These are phyloP conservation scores for Drosophila varians DNA, from an alignment of 1,140 invertebrate genomes.

Conservation along the genomic window DNA sequence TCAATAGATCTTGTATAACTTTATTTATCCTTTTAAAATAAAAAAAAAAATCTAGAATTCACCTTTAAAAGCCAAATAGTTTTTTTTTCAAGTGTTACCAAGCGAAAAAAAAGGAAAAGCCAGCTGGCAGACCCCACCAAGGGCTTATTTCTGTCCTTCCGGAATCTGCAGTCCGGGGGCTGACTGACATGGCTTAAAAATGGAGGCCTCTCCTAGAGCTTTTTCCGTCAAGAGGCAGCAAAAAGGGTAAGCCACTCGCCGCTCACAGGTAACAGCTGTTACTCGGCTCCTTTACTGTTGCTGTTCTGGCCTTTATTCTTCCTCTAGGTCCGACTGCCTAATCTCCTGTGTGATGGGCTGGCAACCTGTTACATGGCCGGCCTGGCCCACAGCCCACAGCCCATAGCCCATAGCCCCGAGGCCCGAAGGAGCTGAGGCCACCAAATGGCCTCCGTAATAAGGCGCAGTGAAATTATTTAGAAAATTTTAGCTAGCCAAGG, in stretches of 20 bases:
- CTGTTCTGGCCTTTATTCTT: neutral
- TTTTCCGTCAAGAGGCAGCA: conserved; percentile 15
- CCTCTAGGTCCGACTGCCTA: conserved; percentile 52
- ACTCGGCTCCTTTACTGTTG: conserved; percentile 19
- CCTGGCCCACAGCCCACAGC: neutral
- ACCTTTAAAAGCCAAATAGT: no score
- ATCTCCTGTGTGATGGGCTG: conserved; percentile 68
- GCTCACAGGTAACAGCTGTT: conserved; percentile 59
- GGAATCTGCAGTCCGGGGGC: conserved; percentile 3
- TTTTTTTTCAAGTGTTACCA: no score
- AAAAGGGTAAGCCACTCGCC: conserved; percentile 65
- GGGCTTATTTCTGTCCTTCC: conserved; percentile 53
- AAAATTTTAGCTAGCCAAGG: conserved; percentile 52
- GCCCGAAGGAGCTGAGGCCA: conserved; percentile 19
- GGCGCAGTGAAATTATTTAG: conserved; percentile 72
- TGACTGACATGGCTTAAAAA: conserved; percentile 76
- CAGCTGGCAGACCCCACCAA: conserved; percentile 11
- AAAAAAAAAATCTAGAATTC: no score
- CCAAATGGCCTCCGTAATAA: conserved; percentile 61
- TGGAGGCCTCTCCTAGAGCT: conserved; percentile 46
- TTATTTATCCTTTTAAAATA: no score
- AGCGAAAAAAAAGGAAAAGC: conserved; percentile 3
- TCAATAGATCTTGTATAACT: no score
- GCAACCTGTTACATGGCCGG: conserved; percentile 67
- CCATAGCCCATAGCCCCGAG: neutral